These are phyloP conservation scores for Cinara cedri DNA, from an alignment of 2,888 invertebrate genomes.

Conservation along the genomic window DNA sequence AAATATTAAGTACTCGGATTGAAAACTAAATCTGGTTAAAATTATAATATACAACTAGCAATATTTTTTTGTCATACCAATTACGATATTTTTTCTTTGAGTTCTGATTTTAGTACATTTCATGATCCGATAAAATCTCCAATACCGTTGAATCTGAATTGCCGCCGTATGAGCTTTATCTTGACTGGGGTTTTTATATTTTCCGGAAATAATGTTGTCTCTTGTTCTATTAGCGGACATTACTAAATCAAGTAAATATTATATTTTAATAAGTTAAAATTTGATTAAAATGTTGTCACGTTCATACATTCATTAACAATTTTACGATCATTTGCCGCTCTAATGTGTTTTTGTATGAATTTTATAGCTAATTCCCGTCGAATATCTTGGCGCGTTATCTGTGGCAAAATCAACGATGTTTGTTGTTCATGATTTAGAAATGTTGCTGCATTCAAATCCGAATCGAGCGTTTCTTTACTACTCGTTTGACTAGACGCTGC, in stretches of 20 bases:
- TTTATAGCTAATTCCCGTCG: background rate
- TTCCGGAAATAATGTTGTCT: conserved; percentile 22
- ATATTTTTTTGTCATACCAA: background rate
- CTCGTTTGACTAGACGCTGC: background rate
- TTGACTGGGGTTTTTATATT: background rate
- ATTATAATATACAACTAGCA: background rate
- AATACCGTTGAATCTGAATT: conserved; percentile 14
- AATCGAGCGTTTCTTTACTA: background rate
- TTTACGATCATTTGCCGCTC: conserved; percentile 28
- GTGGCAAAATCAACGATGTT: background rate
- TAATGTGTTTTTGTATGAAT: conserved; percentile 29
- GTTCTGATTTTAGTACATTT: background rate
- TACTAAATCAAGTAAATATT: conserved; percentile 1
- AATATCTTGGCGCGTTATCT: background rate
- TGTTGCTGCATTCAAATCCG: background rate
- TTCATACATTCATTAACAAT: conserved; percentile 4
- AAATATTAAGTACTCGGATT: too few relatives aligned
- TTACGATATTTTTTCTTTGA: background rate
- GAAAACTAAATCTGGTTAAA: background rate
- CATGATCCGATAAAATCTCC: background rate
- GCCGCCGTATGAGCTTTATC: background rate
- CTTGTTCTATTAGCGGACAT: conserved; percentile 4
- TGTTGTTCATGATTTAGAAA: background rate
- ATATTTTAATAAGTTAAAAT: background rate
- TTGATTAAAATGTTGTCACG: background rate